Percentiles rank a stretch among this genome's conserved stretches.
Conservation (phyloP, 1,140 invertebrate species). For the Drosophila sproati region DNA sequence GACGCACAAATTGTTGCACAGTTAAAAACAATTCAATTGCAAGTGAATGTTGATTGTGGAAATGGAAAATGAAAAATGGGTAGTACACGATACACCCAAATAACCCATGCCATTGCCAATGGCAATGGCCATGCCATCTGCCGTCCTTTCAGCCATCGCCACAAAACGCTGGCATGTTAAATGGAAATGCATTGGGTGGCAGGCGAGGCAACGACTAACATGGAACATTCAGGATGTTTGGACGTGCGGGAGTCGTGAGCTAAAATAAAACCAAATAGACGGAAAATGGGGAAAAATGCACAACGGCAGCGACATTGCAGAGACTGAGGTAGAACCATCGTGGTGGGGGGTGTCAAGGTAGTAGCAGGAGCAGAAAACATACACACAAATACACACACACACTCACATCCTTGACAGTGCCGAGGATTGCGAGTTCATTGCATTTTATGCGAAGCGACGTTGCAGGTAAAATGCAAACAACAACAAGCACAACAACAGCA, state of each 20-base stretch:
- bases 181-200: slow-evolving; percentile 61
- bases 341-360: not conserved
- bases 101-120: not conserved
- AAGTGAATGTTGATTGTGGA: slow-evolving; percentile 16
- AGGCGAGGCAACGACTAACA: slow-evolving; percentile 19
- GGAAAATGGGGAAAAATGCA: slow-evolving; percentile 76
- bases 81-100: slow-evolving; percentile 4
- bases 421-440: slow-evolving; percentile 71
- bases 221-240: slow-evolving; percentile 35
- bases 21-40: slow-evolving; percentile 55
- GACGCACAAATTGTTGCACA: slow-evolving; percentile 52
- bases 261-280: slow-evolving; percentile 78
- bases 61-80: slow-evolving; percentile 29
- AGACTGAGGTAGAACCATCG: not conserved
- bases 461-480: slow-evolving; percentile 76
- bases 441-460: slow-evolving; percentile 79
- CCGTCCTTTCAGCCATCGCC: slow-evolving; percentile 13
- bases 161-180: slow-evolving; percentile 49
- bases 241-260: slow-evolving; percentile 34
- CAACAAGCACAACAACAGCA: slow-evolving; percentile 55
- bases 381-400: not conserved
- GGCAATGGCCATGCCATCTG: not conserved
- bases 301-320: slow-evolving; percentile 30
- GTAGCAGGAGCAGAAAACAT: slow-evolving; percentile 2
- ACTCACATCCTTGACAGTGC: slow-evolving; percentile 51